Conservation (phyloP, 2,113 vertebrate genomes). For the Forbesichthys agassizii region DNA sequence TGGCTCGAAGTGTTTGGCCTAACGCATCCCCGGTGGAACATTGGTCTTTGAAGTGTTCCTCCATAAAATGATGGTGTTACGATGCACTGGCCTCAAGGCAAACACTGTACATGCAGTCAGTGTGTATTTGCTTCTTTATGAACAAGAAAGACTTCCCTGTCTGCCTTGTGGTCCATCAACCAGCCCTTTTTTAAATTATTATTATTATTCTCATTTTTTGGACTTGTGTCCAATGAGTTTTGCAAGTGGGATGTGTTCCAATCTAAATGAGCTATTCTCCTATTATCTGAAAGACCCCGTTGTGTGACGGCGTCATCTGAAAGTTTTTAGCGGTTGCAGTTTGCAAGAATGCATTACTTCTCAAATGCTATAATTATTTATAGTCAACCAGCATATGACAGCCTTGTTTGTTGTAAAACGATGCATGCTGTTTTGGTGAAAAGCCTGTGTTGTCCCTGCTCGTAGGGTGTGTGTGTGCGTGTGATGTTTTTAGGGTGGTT, state of each 20-base stretch:
- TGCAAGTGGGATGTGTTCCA: slow-evolving; percentile 1
- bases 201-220: neutral
- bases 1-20: slow-evolving; percentile 36
- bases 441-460: slow-evolving; percentile 30
- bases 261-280: slow-evolving; percentile 7
- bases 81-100: slow-evolving; percentile 44
- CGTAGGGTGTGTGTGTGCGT: slow-evolving; percentile 17
- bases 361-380: slow-evolving; percentile 8
- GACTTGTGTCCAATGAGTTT: slow-evolving; percentile 5
- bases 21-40: slow-evolving; percentile 55
- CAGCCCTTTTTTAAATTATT: neutral
- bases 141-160: slow-evolving; percentile 23
- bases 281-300: neutral
- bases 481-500: neutral
- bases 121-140: slow-evolving; percentile 2
- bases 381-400: slow-evolving; percentile 9
- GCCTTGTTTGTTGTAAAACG: slow-evolving; percentile 3
- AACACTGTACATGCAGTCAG: slow-evolving; percentile 36
- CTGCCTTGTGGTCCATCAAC: slow-evolving; percentile 4
- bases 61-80: slow-evolving; percentile 60
- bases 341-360: neutral
- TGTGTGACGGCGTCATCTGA: too few relatives aligned
- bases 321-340: neutral
- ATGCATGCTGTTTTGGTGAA: slow-evolving; percentile 11
- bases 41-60: slow-evolving; percentile 56